Conservation (phyloP, 1,140 invertebrate species). For the Anthonomus grandis region DNA sequence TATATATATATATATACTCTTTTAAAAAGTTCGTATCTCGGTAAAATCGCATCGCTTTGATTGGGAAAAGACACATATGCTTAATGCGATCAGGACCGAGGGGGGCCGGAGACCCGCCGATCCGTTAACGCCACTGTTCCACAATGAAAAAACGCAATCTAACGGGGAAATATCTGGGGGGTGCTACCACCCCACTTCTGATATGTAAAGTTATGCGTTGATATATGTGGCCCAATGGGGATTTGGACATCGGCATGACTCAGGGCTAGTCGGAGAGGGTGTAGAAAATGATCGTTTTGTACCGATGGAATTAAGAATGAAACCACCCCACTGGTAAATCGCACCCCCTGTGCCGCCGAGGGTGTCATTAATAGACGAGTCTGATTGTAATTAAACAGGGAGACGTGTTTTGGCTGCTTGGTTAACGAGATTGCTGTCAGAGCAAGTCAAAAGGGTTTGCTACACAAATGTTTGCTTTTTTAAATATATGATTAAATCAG, state of each 20-base stretch:
- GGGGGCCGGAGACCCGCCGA: constrained; percentile 16
- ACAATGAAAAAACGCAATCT: constrained; percentile 28
- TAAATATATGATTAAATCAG: too few relatives aligned
- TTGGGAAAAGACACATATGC: constrained; percentile 28
- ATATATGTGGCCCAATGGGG: constrained; percentile 26
- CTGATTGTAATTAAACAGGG: neutral
- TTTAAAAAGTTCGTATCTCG: too few relatives aligned
- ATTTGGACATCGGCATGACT: constrained; percentile 27
- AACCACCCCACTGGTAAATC: constrained; percentile 15
- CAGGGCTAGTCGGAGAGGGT: constrained; percentile 14
- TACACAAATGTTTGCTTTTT: too few relatives aligned
- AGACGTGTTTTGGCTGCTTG: too few relatives aligned
- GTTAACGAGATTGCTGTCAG: too few relatives aligned
- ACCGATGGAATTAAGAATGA: constrained; percentile 26
- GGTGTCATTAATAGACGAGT: neutral
- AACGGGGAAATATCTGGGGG: constrained; percentile 4
- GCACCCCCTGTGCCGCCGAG: neutral
- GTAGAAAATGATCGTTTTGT: constrained; percentile 27
- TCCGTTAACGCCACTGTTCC: constrained; percentile 23
- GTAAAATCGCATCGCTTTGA: too few relatives aligned
- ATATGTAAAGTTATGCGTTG: constrained; percentile 29
- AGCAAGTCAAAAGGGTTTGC: too few relatives aligned
- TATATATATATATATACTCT: constrained; percentile 7
- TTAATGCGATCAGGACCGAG: constrained; percentile 23
- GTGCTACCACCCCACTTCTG: constrained; percentile 16